These are phyloP conservation scores for Pterocles orientalis DNA, from an alignment of 2,113 vertebrate species.

Conservation along the genomic window DNA sequence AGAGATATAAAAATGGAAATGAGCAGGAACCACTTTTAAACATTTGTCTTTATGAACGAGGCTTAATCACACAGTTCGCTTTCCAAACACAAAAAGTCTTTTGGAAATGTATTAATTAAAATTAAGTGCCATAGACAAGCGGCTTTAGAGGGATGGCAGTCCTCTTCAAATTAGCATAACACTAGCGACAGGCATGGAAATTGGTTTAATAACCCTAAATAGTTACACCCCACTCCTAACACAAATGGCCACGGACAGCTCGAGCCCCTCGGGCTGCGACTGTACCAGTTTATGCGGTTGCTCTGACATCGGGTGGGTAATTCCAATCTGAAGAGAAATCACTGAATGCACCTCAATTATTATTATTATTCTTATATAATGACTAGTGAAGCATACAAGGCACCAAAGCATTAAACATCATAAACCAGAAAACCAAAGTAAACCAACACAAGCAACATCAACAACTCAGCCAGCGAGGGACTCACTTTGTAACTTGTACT, in stretches of 20 bases:
- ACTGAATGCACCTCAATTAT: slow-evolving; percentile 11
- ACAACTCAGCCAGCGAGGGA: neutral
- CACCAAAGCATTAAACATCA: neutral
- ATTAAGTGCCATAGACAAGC: slow-evolving; percentile 56
- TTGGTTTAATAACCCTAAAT: slow-evolving; percentile 85
- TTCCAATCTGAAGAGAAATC: neutral
- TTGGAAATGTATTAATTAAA: slow-evolving; percentile 68
- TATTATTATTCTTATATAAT: neutral
- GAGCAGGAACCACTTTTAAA: slow-evolving; percentile 45
- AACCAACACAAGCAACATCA: neutral
- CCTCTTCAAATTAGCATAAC: slow-evolving; percentile 73
- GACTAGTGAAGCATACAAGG: slow-evolving; percentile 23
- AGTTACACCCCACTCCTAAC: slow-evolving; percentile 69
- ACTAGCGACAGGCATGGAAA: slow-evolving; percentile 81
- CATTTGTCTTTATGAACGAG: slow-evolving; percentile 44
- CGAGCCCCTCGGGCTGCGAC: slow-evolving; percentile 67
- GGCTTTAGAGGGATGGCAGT: slow-evolving; percentile 4
- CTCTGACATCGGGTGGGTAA: slow-evolving; percentile 56
- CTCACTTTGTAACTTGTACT: neutral
- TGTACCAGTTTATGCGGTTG: slow-evolving; percentile 67
- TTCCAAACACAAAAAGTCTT: slow-evolving; percentile 67
- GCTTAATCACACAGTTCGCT: slow-evolving; percentile 59
- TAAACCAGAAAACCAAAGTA: neutral
- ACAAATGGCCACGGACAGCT: slow-evolving; percentile 82
- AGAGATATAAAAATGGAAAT: slow-evolving; percentile 51